Conservation (phyloP, 2,888 invertebrate genomes). For the Drosophila atroscutellata region DNA sequence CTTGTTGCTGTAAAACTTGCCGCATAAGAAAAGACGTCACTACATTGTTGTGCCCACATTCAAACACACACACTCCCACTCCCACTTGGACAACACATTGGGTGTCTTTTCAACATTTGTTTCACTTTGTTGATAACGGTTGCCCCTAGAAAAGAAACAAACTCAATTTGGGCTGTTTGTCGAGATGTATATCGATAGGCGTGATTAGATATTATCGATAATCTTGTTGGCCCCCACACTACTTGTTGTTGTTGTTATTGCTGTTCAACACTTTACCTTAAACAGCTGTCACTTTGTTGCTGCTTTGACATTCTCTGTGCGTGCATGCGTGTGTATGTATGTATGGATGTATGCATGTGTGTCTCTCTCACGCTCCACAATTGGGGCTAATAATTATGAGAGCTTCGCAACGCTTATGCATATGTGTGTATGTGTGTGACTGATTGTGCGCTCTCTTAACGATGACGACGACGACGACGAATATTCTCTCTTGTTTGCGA, state of each 20-base stretch:
- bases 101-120: constrained; percentile 14
- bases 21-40: constrained; percentile 55
- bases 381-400: constrained; percentile 62
- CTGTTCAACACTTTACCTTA: constrained; percentile 60
- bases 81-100: not conserved
- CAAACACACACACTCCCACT: not conserved
- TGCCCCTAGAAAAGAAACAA: constrained; percentile 12
- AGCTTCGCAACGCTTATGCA: constrained; percentile 36
- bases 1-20: constrained; percentile 25
- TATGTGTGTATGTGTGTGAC: constrained; percentile 12
- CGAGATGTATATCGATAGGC: constrained; percentile 32
- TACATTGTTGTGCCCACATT: constrained; percentile 22
- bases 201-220: constrained; percentile 26
- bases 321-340: constrained; percentile 13
- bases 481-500: constrained; percentile 49
- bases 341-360: not conserved
- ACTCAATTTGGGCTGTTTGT: not conserved
- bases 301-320: constrained; percentile 31
- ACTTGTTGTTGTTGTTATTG: constrained; percentile 46
- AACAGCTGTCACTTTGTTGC: constrained; percentile 73
- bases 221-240: constrained; percentile 28
- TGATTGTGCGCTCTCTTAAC: constrained; percentile 29
- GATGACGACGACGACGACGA: constrained; percentile 2
- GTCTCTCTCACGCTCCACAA: constrained; percentile 37
- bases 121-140: constrained; percentile 33